Base-by-base conservation (phyloP, 2,888 invertebrate species). In the Hirtodrosophila alboralis region DNA sequence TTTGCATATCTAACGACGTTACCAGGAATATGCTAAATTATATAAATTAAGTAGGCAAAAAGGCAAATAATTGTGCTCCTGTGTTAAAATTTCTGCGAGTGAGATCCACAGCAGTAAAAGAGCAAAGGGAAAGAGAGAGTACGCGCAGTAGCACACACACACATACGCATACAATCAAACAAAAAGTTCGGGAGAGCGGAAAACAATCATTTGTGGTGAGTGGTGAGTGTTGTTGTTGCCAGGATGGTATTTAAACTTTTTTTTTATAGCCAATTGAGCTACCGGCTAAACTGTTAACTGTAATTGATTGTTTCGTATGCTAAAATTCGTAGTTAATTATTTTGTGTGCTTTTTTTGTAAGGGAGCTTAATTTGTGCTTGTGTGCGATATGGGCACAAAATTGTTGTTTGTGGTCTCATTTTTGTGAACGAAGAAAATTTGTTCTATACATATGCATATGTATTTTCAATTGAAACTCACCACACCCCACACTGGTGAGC, bases 161-260 rank as follows among this genome's bases (percentile, higher is more conserved):
- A 47, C 33, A 44, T 38, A 65, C 59, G 26, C 47, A 43, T 21
- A 28, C 26, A 38, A 6, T 43, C 53, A 59, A 53, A 49, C 48
- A 44, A 23, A 49, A 57, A 62, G 51, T 56, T 51, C 52, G 52
- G 45, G 73, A 75, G 74, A 76, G 76, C 76, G 73, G 61, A 72
- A 68, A 76, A 75, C 76, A 76, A 66, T 76, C 56, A 74, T 70
- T 59, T 61, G 76, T 74, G 76, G 81, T 76, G 74, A 80, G 80
- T 76, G 64, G 37, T 64, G 62, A 61, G 26, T 68, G 57, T 69
- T 69, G 58, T 61, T 74, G 63, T 56, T 71, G 62, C 45, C 44
- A 75, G 61, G 70, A 70, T 67, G 48, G 49, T 65, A 59, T 51
- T 67, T 45, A 59, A 69, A 51, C 36, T 37, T 68, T 67, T 68